Base-by-base conservation (phyloP, 2,797 vertebrate species). In the Gallinago stenura region DNA sequence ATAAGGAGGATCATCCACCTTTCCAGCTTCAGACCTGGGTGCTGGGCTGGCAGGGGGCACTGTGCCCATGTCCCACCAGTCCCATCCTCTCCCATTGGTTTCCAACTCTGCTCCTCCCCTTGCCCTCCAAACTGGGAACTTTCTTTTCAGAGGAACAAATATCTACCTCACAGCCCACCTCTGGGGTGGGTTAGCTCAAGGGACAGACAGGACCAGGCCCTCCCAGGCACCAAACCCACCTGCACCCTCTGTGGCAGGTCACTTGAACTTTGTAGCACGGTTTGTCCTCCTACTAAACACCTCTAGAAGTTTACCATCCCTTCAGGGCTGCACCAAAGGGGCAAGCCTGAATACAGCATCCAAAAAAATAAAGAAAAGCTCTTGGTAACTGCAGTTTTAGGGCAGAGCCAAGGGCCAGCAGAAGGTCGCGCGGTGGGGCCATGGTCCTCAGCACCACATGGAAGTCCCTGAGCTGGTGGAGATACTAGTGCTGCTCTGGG, bases 201-300 rank as follows among this genome's bases (percentile, higher is more conserved):
- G 0, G 4, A 15, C 54, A 86, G 48, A 57, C 64, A 50, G 37
- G 68, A 16, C 31, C 53, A n/a, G 58, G 39, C 48, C 35, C 28
- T 30, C 3, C n/a, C 25, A 31, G 26, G 53, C 33, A 68, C 45
- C 54, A 41, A 19, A 20, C 62, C 53, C 65, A 69, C 50, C 71
- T 37, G 46, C 45, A 58, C 16, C 20, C 24, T 33, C 65, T 14
- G 19, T 39, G 61, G 18, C 51, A 54, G 46, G 62, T 58, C 73
- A 51, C 71, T 50, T 58, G 24, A 57, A 41, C n/a, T 20, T 50
- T 1, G 2, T 1, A 45, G 37, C 0, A 0, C 2, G 3, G 21
- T 4, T 78, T 2, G 4, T 30, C 56, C 41, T 57, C 82, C 48
- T 41, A 50, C 22, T 82, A 57, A 69, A 37, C 6, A 21, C 4